Conservation (phyloP, 2,113 vertebrate species). For the Melanotaenia duboulayi region DNA sequence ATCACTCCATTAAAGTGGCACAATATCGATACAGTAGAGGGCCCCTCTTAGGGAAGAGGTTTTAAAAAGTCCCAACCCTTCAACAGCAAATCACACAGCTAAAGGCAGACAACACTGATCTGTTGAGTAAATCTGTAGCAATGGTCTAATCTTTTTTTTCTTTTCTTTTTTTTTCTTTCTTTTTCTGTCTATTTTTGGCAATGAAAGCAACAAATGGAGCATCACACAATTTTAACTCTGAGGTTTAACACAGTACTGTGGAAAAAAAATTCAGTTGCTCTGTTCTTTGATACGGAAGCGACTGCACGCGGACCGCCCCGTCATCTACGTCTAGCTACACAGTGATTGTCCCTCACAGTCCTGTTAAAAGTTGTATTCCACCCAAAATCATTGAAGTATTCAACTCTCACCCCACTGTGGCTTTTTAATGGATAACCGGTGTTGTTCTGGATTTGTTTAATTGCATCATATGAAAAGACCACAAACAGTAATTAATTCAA, state of each 20-base stretch:
- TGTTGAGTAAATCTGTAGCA: slow-evolving; percentile 31
- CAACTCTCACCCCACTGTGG: slow-evolving; percentile 15
- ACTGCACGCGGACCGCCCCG: slow-evolving; percentile 13
- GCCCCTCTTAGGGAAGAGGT: slow-evolving; percentile 34
- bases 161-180: background rate
- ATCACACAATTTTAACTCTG: slow-evolving; percentile 3
- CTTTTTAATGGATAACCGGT: background rate
- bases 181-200: slow-evolving; percentile 11
- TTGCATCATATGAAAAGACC: slow-evolving; percentile 4
- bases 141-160: background rate
- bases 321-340: slow-evolving; percentile 17
- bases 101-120: slow-evolving; percentile 56
- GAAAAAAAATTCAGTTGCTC: slow-evolving; percentile 18
- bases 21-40: slow-evolving; percentile 70
- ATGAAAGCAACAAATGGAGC: slow-evolving; percentile 46
- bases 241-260: slow-evolving; percentile 28
- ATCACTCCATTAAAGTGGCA: slow-evolving; percentile 78
- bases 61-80: slow-evolving; percentile 37
- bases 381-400: slow-evolving; percentile 10
- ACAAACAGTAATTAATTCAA: background rate
- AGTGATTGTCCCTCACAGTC: slow-evolving; percentile 65
- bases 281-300: slow-evolving; percentile 36
- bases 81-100: slow-evolving; percentile 53
- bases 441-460: slow-evolving; percentile 4
- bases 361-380: slow-evolving; percentile 41